Evolutionary conservation across 2,113 vertebrate species (phyloP), one percentile per base, ranked within the genome.

Genomic region (Castor canadensis): DNA sequence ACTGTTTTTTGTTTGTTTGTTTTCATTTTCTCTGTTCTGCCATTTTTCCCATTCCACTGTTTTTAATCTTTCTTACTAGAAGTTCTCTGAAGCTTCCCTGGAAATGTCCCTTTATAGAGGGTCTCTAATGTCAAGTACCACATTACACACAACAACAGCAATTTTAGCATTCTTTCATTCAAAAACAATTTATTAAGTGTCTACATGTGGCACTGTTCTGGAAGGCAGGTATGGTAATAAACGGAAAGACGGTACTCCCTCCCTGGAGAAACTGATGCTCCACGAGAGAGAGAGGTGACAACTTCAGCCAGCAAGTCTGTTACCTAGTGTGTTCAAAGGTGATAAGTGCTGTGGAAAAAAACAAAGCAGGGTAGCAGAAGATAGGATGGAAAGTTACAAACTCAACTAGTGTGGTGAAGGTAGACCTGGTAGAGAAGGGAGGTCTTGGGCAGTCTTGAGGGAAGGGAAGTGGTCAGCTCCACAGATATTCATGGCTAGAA

Each of bases 1-100:
- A 30, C 22, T n/a, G 35, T 58, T 60, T n/a, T n/a, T n/a, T n/a
- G n/a, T n/a, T n/a, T n/a, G n/a, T n/a, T n/a, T n/a, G n/a, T n/a
- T 52, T 35, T 45, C 26, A 19, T 26, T 62, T 76, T 47, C 45
- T 86, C 79, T 52, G 12, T 86, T 83, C 66, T 38, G 32, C 1
- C 26, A 22, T 76, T 80, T 81, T 83, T 38, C 7, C 49, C 71
- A 40, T 58, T 15, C 9, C 28, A 9, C 19, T 60, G 11, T 40
- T 80, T 89, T 80, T 82, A n/a, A 49, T 95, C 83, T 95, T 95
- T 56, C 79, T 95, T 45, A 67, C 32, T 3, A 10, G 47, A 72
- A n/a, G 30, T 54, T 26, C 24, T 89, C 67, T 71, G 17, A 4
- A 30, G 28, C 82, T 56, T 91, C 67, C 75, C 32, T 40, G n/a